Evolutionary conservation across 2,888 invertebrate genomes (phyloP), one percentile per base, ranked within the genome.

Genomic region (Eupeodes latifasciatus): DNA sequence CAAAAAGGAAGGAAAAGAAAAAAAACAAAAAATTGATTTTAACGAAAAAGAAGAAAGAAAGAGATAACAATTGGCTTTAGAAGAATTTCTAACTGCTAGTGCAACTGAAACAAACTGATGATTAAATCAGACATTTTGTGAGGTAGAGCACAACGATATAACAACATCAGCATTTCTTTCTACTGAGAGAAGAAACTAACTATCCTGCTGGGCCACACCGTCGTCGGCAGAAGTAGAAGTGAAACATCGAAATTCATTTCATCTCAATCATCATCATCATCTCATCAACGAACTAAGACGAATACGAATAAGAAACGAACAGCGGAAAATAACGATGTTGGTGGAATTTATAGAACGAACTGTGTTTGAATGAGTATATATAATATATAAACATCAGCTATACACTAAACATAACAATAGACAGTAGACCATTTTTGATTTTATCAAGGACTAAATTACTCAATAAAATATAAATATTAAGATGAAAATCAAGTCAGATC

Each of bases 21-120:
- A 75, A 79, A 84, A 72, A 80, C 47, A 67, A 78, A 75, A 81
- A 88, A 88, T 88, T 88, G 84, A 88, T 88, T 85, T 88, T 85
- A 88, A 85, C 84, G 88, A 85, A 88, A 74, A 85, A 85, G 77
- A 75, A 40, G 85, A 81, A 49, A 77, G 75, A 85, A 74, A 84
- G 76, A 67, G 74, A 57, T 67, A 11, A 12, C 51, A 51, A 34
- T 59, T 76, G 53, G 51, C 19, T 78, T 67, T 75, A 51, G 77
- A 12, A 78, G 78, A 47, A 14, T 61, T 19, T 49, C 47, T 16
- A 4, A 5, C 6, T 5, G 55, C 7, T 11, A 66, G 88, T 77
- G 88, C 47, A 74, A 88, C 67, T 64, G 88, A 88, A 85, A 88
- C 64, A 78, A 85, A 62, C 64, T 14, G 55, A 77, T 14, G 19